These are phyloP conservation scores for Pecten maximus DNA, from an alignment of 2,888 invertebrate genomes.

Conservation along the genomic window DNA sequence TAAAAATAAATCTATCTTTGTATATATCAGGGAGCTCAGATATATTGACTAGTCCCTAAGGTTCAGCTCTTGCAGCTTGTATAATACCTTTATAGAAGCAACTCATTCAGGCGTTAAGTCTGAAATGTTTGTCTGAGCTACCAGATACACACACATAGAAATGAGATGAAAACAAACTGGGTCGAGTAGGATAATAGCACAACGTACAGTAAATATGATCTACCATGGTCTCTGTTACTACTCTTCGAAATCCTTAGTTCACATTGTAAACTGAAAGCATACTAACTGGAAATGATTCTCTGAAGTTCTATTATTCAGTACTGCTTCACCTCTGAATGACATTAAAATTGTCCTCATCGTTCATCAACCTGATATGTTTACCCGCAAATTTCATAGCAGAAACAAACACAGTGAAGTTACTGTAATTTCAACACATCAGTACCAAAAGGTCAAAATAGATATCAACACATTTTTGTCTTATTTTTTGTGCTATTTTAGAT, in stretches of 20 bases:
- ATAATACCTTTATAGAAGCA: constrained; percentile 1
- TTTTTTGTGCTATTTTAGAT: too few relatives aligned
- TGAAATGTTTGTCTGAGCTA: not conserved
- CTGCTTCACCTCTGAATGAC: too few relatives aligned
- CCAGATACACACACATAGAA: not conserved
- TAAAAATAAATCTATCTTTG: not conserved
- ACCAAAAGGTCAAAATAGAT: too few relatives aligned
- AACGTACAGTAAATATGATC: not conserved
- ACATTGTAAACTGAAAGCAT: not conserved
- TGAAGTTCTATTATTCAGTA: too few relatives aligned
- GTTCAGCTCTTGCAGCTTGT: not conserved
- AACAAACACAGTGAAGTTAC: too few relatives aligned
- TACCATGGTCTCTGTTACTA: not conserved
- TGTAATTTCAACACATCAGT: too few relatives aligned
- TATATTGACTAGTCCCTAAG: not conserved
- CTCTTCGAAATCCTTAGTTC: not conserved
- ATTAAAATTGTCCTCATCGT: too few relatives aligned
- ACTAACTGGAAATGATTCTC: too few relatives aligned
- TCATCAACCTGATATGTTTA: too few relatives aligned
- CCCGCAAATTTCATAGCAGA: too few relatives aligned
- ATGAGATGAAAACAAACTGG: constrained; percentile 14
- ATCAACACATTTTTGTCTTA: too few relatives aligned
- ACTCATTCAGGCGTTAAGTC: not conserved
- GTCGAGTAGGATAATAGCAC: not conserved
- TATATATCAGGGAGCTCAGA: not conserved